Base-by-base conservation (phyloP, 37 sponge, comb jelly and placozoan species). In the Ianthella basta region DNA sequence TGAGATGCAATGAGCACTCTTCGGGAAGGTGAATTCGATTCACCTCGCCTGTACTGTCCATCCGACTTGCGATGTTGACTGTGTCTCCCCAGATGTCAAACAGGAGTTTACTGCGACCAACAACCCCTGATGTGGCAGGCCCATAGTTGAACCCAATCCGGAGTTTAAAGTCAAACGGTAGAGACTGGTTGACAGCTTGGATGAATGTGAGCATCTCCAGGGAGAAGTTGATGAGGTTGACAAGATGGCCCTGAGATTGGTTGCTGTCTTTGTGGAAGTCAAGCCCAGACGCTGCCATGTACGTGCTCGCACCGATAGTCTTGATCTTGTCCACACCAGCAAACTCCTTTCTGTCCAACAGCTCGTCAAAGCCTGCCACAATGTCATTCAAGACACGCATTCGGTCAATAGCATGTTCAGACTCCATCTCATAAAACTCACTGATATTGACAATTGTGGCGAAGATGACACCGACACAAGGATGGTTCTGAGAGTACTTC, bases 41-140 rank as follows among this genome's bases (percentile, higher is more conserved):
- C 18, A 87, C 82, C 15, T 70, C 29, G 18, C 96, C 98, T 57
- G 98, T 98, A 44, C 82, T 89, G 63, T 93, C 94, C 98, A 98
- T 98, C 16, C 98, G 90, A 74, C 96, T 96, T 32, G 98, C 96
- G 0, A 98, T 94, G 68, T 98, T 98, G 59, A 98, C 98, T 20
- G 96, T 96, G 79, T 98, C 94, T 1, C 98, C 98, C 98, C 98
- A 98, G 39, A 98, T 96, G 59, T 98, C 98, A 54, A 87, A 98
- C 56, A 93, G 86, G 68, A 96, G 92, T 67, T 95, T 95, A 0
- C 89, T 82, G 80, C 91, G 92, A 0, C 98, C 98, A 25, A 98
- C 97, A 20, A 96, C 98, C 14, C 98, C 98, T 55, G 96, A 90
- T 0, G 97, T 94, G 34, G 94, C 85, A 13, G 94, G 89, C 0